Base-by-base conservation (phyloP, 2,113 vertebrate species). In the Spea multiplicata region DNA sequence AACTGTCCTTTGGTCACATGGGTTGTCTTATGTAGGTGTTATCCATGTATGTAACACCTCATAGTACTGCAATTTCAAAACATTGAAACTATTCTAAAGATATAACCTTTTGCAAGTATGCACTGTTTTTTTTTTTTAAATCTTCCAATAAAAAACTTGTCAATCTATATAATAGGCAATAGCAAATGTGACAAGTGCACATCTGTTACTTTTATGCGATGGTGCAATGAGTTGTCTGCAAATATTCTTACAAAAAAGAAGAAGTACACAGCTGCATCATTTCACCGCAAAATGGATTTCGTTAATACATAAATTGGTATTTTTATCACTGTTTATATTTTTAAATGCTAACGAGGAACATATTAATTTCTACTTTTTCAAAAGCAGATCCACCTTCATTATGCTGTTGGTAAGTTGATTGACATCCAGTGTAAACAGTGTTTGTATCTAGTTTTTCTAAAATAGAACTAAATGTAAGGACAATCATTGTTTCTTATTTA, bases 131-230 rank as follows among this genome's bases (percentile, higher is more conserved):
- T 45, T 64, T 30, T 67, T 46, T 46, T 46, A 67, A 44, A 45
- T 67, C 44, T 67, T 67, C 65, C 46, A 67, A 67, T 67, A 44
- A 67, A n/a, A 46, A 67, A 67, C 65, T 30, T 67, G 44, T 67
- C 65, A 67, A 67, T 3, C 30, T 30, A 67, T 66, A 66, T 45
- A 67, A 46, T 67, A 67, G 65, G 30, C 65, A 67, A 46, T 46
- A 46, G 65, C 16, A 44, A 67, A 67, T 67, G 65, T 67, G 62
- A 65, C 62, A 65, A 65, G 62, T 65, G 62, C 65, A 67, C 30
- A 44, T 67, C 65, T 67, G 44, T 67, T 67, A 67, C 65, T 45
- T 65, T 67, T 67, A 67, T 67, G 44, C 65, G 12, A 67, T 67
- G 30, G n/a, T 67, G 65, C 16, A 44, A 67, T 67, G 9, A 44